phyloP scores from a whole-genome alignment of 2,888 invertebrate species.

The Drosophila peninsularis region DNA sequence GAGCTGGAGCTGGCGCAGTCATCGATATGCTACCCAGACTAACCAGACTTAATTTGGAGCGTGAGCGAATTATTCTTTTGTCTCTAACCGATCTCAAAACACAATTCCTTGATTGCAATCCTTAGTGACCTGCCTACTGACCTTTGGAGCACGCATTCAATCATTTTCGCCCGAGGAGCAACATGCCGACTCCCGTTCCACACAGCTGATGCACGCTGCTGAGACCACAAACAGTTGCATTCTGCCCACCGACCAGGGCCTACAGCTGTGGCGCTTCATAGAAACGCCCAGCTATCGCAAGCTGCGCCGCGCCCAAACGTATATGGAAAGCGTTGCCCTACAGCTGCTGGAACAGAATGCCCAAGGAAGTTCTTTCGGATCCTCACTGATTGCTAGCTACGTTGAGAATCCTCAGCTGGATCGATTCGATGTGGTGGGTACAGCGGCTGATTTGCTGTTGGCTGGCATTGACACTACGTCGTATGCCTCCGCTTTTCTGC shows the following conservation, averaged over 20 bases:
- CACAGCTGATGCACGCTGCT: constrained; percentile 89
- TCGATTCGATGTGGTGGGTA: constrained; percentile 92
- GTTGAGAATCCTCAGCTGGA: constrained; percentile 89
- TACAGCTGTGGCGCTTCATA: constrained; percentile 88
- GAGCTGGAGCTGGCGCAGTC: constrained; percentile 64
- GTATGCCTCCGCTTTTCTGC: constrained; percentile 90
- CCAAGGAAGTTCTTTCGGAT: constrained; percentile 55
- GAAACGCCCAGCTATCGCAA: constrained; percentile 90
- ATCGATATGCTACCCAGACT: constrained; percentile 88
- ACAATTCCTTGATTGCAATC: background rate
- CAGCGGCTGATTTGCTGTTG: constrained; percentile 92
- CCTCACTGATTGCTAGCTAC: constrained; percentile 89
- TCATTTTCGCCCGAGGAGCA: constrained; percentile 88
- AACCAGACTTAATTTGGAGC: constrained; percentile 90
- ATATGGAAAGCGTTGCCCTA: constrained; percentile 90
- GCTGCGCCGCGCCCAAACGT: constrained; percentile 88
- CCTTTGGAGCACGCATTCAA: constrained; percentile 89
- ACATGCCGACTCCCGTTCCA: constrained; percentile 87
- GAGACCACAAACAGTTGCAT: constrained; percentile 88
- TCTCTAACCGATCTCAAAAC: background rate
- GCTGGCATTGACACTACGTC: constrained; percentile 95
- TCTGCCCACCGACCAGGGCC: constrained; percentile 84
- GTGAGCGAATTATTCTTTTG: constrained; percentile 85
- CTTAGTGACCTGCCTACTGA: constrained; percentile 90
- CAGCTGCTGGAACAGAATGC: constrained; percentile 88